Evolutionary conservation across 1,140 invertebrate genomes (phyloP), one percentile per base, ranked within the genome.

Genomic region (Olivierus martensii): DNA sequence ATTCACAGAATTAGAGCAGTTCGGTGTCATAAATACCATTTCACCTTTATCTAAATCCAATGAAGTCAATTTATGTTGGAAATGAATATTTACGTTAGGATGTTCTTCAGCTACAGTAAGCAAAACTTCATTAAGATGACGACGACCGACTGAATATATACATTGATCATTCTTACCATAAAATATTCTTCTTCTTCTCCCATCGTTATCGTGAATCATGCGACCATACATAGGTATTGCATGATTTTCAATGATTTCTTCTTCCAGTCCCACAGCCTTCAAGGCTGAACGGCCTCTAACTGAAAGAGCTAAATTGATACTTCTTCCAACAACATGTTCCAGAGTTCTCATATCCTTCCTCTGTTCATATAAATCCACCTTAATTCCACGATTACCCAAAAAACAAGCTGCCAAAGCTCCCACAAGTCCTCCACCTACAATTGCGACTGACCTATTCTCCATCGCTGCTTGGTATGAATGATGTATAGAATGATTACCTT

Each of bases 251-350:
- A 87, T 72, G 48, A 89, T 67, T 45, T 76, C 67, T 7, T 86
- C 74, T 65, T 94, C 90, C 5, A 97, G 69, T 1, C 84, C 88
- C 1, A 94, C 79, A 11, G 73, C 72, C 47, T 74, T 74, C 18
- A 99, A 69, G 0, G 92, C 90, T 22, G 77, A 76, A 42, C 87
- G 74, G 0, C 89, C 94, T 9, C 95, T 74, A 50, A 78, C 72
- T 0, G 92, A 96, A 41, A 99, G 64, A 0, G 94, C 89, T 53
- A 99, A 72, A 68, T 99, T 96, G 53, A 99, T 98, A 51, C 89
- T 94, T 50, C 87, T 76, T 0, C 87, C 87, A n/a, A 70, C 65
- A 3, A 71, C 71, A 54, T 75, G 56, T 72, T 79, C 73, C 56
- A 66, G 63, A 14, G 65, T 63, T 17, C 81, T 69, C 50, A 82